Evolutionary conservation across 2,888 invertebrate genomes (phyloP), one percentile per base, ranked within the genome.

Genomic region (Capitulum mitella): DNA sequence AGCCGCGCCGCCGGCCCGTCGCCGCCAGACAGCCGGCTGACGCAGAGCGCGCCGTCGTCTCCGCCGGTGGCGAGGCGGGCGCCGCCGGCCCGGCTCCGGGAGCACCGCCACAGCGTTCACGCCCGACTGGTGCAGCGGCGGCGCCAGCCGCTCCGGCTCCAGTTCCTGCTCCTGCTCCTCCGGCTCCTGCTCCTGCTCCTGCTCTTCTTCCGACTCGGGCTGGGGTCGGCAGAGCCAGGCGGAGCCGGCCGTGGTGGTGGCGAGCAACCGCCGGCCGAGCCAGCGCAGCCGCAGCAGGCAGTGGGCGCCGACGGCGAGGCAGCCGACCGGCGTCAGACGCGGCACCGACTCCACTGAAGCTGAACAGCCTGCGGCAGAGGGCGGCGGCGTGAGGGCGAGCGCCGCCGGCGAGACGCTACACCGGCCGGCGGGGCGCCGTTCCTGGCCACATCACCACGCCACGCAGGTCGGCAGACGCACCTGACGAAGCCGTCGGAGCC

Each of bases 121-220:
- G 10, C 70, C 70, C 37, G 70, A 70, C 70, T 70, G 70, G 37
- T 70, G 70, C 37, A 40, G 70, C 70, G 40, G 16, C 16, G 37
- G 14, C 37, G 40, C 40, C 19, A 19, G 34, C 64, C 16, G 19
- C n/a, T 58, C 29, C 16, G 34, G 26, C 32, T 19, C 32, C 3
- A 16, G 8, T 5, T 32, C 34, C 1, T 32, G 14, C 16, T 64
- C 34, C 40, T 22, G 8, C 32, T 61, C 64, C 10, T 34, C 34
- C 34, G 12, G 64, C 29, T 8, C 64, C 19, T 16, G 19, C 58
- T 58, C 29, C 10, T n/a, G 8, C 32, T 19, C 34, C 14, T 32
- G 12, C 64, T 34, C 6, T 0, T 2, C 19, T 6, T 6, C 19
- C 22, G 1, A 0, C 1, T 34, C 34, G 0, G 51, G 5, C 3